Conservation (phyloP, 2,797 vertebrate species). For the Leptatherina wallacei region DNA sequence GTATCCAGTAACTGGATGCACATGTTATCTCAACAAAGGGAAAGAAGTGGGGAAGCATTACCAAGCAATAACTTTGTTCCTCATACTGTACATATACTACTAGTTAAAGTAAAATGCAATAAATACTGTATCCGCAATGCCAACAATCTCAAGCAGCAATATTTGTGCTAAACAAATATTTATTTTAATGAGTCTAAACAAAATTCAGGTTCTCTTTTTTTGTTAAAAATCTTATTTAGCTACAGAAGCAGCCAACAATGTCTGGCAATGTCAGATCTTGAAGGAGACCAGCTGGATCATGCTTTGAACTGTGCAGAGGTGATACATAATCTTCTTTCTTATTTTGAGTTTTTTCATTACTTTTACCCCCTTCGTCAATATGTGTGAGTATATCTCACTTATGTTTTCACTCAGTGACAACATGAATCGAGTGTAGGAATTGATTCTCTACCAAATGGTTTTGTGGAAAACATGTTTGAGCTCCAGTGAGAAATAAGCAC, state of each 20-base stretch:
- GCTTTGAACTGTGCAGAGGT: not conserved
- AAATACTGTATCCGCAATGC: not conserved
- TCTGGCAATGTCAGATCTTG: slow-evolving; percentile 1
- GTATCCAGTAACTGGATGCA: slow-evolving; percentile 65
- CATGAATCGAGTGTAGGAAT: not conserved
- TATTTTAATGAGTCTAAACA: not conserved
- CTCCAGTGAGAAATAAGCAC: not conserved
- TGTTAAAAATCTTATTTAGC: not conserved
- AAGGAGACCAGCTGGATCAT: slow-evolving; percentile 7
- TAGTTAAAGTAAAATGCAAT: not conserved
- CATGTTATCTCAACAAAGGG: slow-evolving; percentile 51
- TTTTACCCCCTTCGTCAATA: not conserved
- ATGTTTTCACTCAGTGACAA: not conserved
- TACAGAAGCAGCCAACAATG: slow-evolving; percentile 16
- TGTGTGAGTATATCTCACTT: not conserved
- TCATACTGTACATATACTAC: not conserved
- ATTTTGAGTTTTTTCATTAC: not conserved
- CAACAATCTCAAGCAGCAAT: slow-evolving; percentile 9
- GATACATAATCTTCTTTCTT: not conserved
- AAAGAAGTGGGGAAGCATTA: not conserved
- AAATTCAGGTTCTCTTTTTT: not conserved
- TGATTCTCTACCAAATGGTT: not conserved
- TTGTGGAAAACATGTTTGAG: not conserved
- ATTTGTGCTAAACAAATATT: not conserved
- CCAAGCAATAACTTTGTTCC: not conserved